A percentile compares a stretch with the other conserved stretches of the same genome.
Evolutionary conservation across 2,113 vertebrate species (phyloP).

Genomic region (Hylia prasina): DNA sequence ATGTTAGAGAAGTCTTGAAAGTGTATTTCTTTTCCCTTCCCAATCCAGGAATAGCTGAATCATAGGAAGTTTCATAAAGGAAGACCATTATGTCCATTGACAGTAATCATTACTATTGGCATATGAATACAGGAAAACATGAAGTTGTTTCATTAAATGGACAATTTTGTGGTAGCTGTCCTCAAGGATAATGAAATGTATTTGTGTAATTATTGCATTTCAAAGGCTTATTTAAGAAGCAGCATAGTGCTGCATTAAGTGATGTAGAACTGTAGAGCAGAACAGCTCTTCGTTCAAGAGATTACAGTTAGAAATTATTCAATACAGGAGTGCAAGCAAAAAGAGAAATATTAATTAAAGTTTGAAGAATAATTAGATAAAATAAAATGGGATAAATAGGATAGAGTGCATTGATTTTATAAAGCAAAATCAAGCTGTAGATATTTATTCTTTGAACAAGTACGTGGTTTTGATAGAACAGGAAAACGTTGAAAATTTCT

Average conservation of each 20-base stretch:
- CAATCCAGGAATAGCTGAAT: background rate
- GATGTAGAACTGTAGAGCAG: background rate
- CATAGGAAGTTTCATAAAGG: background rate
- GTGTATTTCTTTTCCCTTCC: background rate
- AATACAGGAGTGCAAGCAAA: background rate
- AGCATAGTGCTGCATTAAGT: background rate
- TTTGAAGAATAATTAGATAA: background rate
- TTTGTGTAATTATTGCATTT: background rate
- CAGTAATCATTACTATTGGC: background rate
- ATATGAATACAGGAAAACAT: background rate
- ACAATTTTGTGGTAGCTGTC: background rate
- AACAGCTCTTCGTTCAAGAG: background rate
- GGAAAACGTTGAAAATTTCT: background rate
- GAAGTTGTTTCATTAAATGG: background rate
- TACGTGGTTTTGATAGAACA: background rate
- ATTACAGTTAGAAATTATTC: background rate
- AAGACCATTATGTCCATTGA: background rate
- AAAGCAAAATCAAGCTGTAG: background rate
- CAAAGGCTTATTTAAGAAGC: background rate
- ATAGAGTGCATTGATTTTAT: background rate
- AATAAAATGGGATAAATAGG: background rate
- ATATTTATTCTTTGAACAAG: background rate
- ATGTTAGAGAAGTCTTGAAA: background rate
- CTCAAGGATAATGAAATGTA: background rate
- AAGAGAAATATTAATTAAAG: background rate